Conservation (phyloP, 2,797 vertebrate genomes). For the Peromyscus eremicus region DNA sequence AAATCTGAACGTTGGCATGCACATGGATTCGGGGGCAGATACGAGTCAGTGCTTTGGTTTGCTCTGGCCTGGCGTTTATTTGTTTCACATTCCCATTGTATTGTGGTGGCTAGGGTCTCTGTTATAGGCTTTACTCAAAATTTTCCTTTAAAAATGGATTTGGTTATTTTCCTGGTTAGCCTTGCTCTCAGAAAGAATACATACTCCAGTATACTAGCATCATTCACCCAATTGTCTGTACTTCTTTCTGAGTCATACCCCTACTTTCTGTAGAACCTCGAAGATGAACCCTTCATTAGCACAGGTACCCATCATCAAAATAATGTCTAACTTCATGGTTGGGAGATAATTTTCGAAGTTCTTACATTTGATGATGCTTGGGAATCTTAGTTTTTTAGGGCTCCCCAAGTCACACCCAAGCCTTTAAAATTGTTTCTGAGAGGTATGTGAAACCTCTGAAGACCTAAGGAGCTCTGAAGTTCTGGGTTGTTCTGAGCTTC, state of each 20-base stretch:
- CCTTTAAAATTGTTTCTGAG: background rate
- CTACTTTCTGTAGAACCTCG: background rate
- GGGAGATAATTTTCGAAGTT: background rate
- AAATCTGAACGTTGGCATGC: background rate
- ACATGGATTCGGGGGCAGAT: background rate
- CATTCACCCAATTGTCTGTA: background rate
- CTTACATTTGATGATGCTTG: background rate
- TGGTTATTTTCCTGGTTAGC: background rate
- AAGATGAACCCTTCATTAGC: background rate
- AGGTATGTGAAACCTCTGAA: background rate
- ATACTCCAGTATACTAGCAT: background rate
- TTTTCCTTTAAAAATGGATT: background rate
- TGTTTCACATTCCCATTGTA: background rate
- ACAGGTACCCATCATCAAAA: background rate
- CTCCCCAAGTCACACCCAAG: background rate
- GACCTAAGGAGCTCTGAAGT: background rate
- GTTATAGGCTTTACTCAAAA: background rate
- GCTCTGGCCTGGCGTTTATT: background rate
- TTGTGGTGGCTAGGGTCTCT: background rate
- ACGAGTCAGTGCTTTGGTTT: background rate
- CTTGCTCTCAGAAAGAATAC: background rate
- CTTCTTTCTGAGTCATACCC: background rate
- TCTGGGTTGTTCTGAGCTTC: background rate
- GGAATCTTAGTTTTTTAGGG: background rate
- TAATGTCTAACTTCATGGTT: background rate